Evolutionary conservation across 2,888 invertebrate genomes (phyloP), one percentile per base, ranked within the genome.

Genomic region (Perithous albicinctus): DNA sequence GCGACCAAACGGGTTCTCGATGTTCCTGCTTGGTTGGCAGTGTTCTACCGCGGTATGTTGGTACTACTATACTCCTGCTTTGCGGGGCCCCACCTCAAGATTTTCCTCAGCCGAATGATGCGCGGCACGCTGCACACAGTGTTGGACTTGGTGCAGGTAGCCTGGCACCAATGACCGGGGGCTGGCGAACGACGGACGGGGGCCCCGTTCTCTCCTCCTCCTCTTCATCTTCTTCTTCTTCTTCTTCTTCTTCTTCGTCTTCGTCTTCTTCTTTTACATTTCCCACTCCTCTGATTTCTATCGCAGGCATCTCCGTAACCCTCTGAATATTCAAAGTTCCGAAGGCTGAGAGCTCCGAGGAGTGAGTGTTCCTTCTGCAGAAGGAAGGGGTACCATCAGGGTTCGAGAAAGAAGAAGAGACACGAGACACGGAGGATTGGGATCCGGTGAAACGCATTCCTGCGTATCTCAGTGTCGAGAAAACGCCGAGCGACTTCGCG

Each of bases 1-100:
- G 92, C 92, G 92, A 92, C 92, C 87, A 86, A 89, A 92, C 92
- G 90, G 90, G 92, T 92, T 92, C 74, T 78, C 86, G 82, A 61
- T 81, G 78, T 84, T 78, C 86, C 86, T 82, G 87, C 81, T 82
- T 80, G 75, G 77, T 82, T 72, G 64, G 61, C 63, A 67, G 69
- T 38, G 59, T 72, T 67, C 72, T 70, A 76, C 75, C 78, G 66
- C 61, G 32, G 56, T 59, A 63, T 41, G 32, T 54, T n/a, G n/a
- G n/a, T n/a, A 72, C 63, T 64, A 56, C 41, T 69, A 29, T 67
- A 59, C 48, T 26, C 64, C 61, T 78, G 75, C 84, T 76, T 64
- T 56, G 63, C 67, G 56, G 67, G n/a, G n/a, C 66, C 64, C 83
- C 79, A 78, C 78, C 80, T 67, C 80, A 46, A 78, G 77, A 70